Conservation (phyloP, 2,888 invertebrate genomes). For the Linyphia triangularis region DNA sequence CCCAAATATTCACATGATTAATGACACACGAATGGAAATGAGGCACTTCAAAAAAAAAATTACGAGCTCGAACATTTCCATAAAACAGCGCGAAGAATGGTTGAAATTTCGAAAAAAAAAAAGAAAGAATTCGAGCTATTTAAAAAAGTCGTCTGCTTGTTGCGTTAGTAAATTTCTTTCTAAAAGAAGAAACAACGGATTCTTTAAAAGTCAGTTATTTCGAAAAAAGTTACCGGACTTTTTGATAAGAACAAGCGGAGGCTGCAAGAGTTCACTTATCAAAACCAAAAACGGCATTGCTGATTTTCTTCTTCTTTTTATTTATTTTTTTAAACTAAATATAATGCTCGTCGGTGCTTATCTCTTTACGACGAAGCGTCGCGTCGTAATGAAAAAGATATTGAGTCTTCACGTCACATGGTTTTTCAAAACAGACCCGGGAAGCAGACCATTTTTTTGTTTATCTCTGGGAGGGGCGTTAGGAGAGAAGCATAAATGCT, state of each 20-base stretch:
- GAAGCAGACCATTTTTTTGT: conserved; percentile 7
- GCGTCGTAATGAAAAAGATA: conserved; percentile 65
- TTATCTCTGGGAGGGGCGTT: background rate
- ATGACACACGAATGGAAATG: conserved; percentile 62
- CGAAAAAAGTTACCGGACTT: conserved; percentile 38
- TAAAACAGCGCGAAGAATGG: conserved; percentile 49
- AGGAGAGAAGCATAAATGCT: conserved; percentile 20
- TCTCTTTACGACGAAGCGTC: conserved; percentile 5
- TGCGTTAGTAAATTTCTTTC: conserved; percentile 38
- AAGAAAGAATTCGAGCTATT: conserved; percentile 56
- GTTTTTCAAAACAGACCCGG: conserved; percentile 3
- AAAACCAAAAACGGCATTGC: background rate
- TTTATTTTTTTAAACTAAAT: conserved; percentile 26
- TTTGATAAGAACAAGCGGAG: conserved; percentile 42
- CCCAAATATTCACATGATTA: conserved; percentile 63
- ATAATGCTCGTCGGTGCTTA: conserved; percentile 6
- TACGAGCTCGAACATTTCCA: conserved; percentile 31
- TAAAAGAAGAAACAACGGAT: conserved; percentile 40
- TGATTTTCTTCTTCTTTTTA: background rate
- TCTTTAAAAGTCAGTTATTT: conserved; percentile 51
- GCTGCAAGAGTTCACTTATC: conserved; percentile 32
- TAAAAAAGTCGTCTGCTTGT: conserved; percentile 50
- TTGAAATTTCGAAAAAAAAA: conserved; percentile 29
- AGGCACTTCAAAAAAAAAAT: conserved; percentile 26
- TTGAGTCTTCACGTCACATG: conserved; percentile 38